Conservation (phyloP, 2,113 vertebrate genomes). For the Onychorhynchus coronatus region DNA sequence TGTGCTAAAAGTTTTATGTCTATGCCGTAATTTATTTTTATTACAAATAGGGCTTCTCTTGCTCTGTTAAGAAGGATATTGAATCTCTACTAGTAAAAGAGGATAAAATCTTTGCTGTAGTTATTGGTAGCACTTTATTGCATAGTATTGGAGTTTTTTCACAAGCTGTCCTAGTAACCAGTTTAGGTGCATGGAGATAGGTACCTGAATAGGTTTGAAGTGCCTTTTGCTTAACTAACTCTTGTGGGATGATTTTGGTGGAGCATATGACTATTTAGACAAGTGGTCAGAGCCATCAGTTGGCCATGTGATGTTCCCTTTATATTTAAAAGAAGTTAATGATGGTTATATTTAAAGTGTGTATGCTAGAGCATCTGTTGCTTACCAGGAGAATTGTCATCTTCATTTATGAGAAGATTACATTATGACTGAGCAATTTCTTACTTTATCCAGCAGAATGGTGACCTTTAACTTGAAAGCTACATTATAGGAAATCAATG, state of each 20-base stretch:
- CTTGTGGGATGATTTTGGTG: neutral
- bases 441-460: neutral
- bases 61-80: neutral
- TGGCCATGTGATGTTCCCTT: neutral
- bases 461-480: neutral
- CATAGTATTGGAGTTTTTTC: neutral
- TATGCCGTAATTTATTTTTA: neutral
- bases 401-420: neutral
- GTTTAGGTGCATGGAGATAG: neutral
- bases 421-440: neutral
- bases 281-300: neutral
- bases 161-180: neutral
- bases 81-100: neutral
- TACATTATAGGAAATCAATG: neutral
- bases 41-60: neutral
- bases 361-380: neutral
- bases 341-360: neutral
- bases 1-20: constrained; percentile 19
- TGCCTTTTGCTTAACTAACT: neutral
- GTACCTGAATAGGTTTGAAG: neutral
- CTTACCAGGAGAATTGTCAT: neutral
- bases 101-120: neutral
- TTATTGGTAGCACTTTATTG: neutral
- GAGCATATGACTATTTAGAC: neutral
- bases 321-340: neutral